Conservation (phyloP, 2,797 vertebrate species). For the Anomalospiza imberbis region DNA sequence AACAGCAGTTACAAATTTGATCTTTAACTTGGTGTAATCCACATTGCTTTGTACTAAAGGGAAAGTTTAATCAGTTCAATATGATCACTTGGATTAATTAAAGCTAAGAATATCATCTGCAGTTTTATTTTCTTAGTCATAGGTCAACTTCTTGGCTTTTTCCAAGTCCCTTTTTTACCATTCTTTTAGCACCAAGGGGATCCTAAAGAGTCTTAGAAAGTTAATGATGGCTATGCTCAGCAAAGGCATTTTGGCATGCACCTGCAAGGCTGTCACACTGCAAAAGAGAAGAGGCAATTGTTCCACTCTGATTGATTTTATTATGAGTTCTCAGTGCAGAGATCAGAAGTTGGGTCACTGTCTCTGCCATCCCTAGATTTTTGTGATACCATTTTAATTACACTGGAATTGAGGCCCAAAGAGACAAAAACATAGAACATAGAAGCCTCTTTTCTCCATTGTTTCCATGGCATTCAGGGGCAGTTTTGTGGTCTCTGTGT, state of each 20-base stretch:
- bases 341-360: background rate
- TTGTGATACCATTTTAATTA: background rate
- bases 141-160: background rate
- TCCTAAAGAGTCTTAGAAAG: background rate
- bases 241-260: background rate
- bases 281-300: background rate
- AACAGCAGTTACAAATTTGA: background rate
- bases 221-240: background rate
- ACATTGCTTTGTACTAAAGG: background rate
- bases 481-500: background rate
- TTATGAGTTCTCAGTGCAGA: background rate
- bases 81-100: constrained; percentile 13
- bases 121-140: constrained; percentile 21
- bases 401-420: background rate
- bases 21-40: background rate
- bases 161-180: background rate
- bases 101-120: background rate
- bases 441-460: background rate
- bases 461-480: background rate
- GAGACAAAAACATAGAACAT: background rate
- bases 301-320: background rate
- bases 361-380: background rate
- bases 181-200: background rate
- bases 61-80: constrained; percentile 17
- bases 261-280: background rate